Base-by-base conservation (phyloP, 2,888 invertebrate species). In the Operophtera brumata region DNA sequence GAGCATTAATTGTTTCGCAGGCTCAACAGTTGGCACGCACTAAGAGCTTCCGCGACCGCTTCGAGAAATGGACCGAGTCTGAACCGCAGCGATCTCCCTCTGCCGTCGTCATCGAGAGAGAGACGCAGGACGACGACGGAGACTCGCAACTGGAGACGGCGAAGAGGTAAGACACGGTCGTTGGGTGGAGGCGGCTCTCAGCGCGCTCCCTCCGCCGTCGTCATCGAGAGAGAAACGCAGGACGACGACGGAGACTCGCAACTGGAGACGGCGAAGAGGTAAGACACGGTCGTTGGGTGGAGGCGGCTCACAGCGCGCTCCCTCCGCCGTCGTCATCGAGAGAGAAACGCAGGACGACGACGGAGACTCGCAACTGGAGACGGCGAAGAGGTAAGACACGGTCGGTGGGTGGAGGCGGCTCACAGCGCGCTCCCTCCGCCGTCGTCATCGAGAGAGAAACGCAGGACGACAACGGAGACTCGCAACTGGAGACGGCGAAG, bases 141-240 rank as follows among this genome's bases (percentile, higher is more conserved):
- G 94, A 95, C 54, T 92, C 94, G 3, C 95, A 95, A 82, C 93
- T 96, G 50, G 98, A 98, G 76, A 96, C 96, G 13, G 96, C 98
- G 45, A 96, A 93, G 76, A 93, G 94, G 94, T 94, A 78, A 28
- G 28, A 20, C 20, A 20, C 28, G 28, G 6, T 9, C 28, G 28
- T 2, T 28, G 9, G 28, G 6, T 9, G 9, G 9, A 9, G 6
- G 28, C 28, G 20, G 28, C 5, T 6, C 5, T 6, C 26, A 26
- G 6, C 26, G 26, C 5, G 4, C 26, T 26, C 6, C 26, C 5
- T 26, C 26, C 26, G 26, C 26, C 26, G 4, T 26, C 26, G 26
- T 26, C 26, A 26, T 26, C 4, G 26, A 26, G 26, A 4, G 26
- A 26, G 26, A 26, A 4, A 26, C 26, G 26, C 26, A 26, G 26